Evolutionary conservation across 2,888 invertebrate genomes (phyloP).

Genomic region (Sinelater perroti): DNA sequence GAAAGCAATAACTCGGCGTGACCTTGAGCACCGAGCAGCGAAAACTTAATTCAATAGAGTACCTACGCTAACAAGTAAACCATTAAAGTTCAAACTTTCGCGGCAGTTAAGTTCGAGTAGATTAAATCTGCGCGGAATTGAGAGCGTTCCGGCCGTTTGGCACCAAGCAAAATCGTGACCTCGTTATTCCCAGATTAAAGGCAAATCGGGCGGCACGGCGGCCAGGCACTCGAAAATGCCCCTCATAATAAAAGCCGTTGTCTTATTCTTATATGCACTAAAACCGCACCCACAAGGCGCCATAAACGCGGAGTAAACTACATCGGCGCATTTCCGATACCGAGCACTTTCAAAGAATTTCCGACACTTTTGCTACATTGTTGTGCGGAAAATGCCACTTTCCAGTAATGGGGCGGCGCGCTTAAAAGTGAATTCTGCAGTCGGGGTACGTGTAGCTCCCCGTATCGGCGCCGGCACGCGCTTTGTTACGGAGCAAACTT

Average conservation of each 20-base stretch:
- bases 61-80: constrained; percentile 16
- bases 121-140: constrained; percentile 12
- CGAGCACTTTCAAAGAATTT: background rate
- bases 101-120: constrained; percentile 12
- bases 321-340: constrained; percentile 4
- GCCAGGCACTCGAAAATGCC: background rate
- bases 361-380: constrained; percentile 5
- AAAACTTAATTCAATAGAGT: constrained; percentile 14
- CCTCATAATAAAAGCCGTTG: constrained; percentile 1
- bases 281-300: background rate
- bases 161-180: background rate
- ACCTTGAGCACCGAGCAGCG: constrained; percentile 1
- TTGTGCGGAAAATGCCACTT: constrained; percentile 1
- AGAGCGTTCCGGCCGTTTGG: constrained; percentile 3
- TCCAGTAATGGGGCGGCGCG: no score
- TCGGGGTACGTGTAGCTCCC: no score
- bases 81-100: constrained; percentile 13
- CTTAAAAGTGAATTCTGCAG: no score
- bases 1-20: constrained; percentile 7
- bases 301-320: constrained; percentile 10
- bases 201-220: no score
- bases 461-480: no score
- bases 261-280: constrained; percentile 7
- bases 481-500: no score
- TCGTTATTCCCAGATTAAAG: no score